Evolutionary conservation across 2,797 vertebrate species (phyloP).

Genomic region (Psittacula derbiana): DNA sequence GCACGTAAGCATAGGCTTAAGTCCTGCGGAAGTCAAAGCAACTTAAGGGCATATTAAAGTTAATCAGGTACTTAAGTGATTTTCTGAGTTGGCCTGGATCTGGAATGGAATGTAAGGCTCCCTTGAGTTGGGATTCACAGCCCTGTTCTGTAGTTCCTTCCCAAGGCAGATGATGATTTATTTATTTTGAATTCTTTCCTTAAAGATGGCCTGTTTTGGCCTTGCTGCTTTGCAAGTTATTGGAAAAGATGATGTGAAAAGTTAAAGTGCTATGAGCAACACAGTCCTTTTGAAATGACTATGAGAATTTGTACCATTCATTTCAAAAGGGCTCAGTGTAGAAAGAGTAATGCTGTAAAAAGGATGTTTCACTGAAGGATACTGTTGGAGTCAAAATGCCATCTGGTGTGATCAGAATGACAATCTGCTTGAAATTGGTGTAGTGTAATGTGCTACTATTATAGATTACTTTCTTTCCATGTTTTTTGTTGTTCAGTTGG

Average conservation of each 20-base stretch:
- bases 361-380: conserved; percentile 7
- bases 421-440: conserved; percentile 4
- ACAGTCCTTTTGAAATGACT: not conserved
- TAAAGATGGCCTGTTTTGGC: not conserved
- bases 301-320: not conserved
- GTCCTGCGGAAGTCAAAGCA: not conserved
- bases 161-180: not conserved
- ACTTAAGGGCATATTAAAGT: conserved; percentile 11
- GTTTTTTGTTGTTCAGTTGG: not conserved
- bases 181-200: not conserved
- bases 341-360: not conserved
- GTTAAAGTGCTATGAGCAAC: not conserved
- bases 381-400: not conserved
- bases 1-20: not conserved
- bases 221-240: not conserved
- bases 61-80: conserved; percentile 50
- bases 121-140: not conserved
- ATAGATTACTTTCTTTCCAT: not conserved
- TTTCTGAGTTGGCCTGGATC: conserved; percentile 1
- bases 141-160: not conserved
- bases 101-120: not conserved
- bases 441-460: not conserved
- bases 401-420: conserved; percentile 17
- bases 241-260: not conserved
- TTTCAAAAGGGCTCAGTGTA: not conserved